A percentile compares a stretch with the other conserved stretches of the same genome.
Conservation (phyloP, 1,140 invertebrate species). For the Calliphora vicina region DNA sequence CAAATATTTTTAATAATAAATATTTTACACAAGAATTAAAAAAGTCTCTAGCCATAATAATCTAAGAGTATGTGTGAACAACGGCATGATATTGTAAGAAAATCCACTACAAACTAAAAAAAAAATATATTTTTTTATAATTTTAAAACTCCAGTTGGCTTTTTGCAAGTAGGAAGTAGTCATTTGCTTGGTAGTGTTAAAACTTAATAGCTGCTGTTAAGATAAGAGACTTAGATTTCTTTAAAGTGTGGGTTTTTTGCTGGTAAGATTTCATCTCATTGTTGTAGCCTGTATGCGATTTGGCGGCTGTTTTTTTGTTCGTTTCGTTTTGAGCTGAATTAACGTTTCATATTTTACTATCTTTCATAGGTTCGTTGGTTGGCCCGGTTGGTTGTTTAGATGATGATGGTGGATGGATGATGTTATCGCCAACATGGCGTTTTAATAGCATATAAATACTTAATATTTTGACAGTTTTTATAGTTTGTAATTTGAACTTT, state of each 20-base stretch:
- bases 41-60: too few species aligned
- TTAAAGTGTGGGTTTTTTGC: constrained; percentile 14
- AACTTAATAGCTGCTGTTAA: constrained; percentile 34
- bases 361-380: background rate
- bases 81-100: background rate
- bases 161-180: constrained; percentile 29
- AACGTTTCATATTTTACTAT: constrained; percentile 28
- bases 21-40: too few species aligned
- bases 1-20: too few species aligned
- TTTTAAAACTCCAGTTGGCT: too few species aligned
- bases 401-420: background rate
- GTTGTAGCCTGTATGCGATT: background rate
- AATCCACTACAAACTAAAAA: too few species aligned
- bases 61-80: background rate
- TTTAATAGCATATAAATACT: constrained; percentile 33
- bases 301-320: background rate
- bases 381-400: background rate
- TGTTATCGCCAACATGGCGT: constrained; percentile 28
- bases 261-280: constrained; percentile 24
- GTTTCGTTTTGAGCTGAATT: background rate
- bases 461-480: constrained; percentile 33
- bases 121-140: too few species aligned
- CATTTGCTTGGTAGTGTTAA: constrained; percentile 33
- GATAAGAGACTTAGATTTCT: constrained; percentile 34
- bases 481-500: constrained; percentile 6